Evolutionary conservation across 2,797 vertebrate species (phyloP).

Genomic region (Monodelphis domestica): DNA sequence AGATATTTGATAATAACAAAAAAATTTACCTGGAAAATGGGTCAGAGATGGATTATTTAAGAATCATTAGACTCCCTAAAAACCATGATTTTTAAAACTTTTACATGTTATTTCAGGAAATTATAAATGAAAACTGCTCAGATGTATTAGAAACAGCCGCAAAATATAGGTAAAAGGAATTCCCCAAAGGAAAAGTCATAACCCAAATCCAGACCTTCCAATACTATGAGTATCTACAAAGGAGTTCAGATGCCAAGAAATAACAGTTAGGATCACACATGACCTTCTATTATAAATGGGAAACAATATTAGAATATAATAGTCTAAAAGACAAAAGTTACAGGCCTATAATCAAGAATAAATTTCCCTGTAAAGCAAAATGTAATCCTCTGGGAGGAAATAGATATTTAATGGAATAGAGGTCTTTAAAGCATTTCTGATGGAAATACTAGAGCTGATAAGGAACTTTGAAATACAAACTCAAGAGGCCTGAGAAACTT

Average conservation of each 20-base stretch:
- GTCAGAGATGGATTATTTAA: not conserved
- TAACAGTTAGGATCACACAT: not conserved
- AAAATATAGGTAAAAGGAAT: not conserved
- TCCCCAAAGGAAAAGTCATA: not conserved
- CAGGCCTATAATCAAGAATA: not conserved
- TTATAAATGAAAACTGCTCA: not conserved
- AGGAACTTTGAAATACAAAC: not conserved
- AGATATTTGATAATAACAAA: not conserved
- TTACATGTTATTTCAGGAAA: not conserved
- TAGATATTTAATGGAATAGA: not conserved
- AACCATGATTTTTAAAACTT: not conserved
- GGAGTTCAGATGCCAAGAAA: not conserved
- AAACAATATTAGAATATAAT: not conserved
- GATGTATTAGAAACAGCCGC: not conserved
- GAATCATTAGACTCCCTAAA: not conserved
- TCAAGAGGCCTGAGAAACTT: not conserved
- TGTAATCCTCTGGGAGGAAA: not conserved
- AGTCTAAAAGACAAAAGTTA: not conserved
- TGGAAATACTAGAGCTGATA: not conserved
- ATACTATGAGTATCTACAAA: not conserved
- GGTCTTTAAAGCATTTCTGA: not conserved
- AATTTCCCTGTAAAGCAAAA: not conserved
- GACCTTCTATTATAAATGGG: not conserved
- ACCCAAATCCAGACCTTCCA: not conserved
- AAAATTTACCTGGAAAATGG: not conserved